Conservation (phyloP, 1,140 invertebrate species). For the Andricus grossulariae region DNA sequence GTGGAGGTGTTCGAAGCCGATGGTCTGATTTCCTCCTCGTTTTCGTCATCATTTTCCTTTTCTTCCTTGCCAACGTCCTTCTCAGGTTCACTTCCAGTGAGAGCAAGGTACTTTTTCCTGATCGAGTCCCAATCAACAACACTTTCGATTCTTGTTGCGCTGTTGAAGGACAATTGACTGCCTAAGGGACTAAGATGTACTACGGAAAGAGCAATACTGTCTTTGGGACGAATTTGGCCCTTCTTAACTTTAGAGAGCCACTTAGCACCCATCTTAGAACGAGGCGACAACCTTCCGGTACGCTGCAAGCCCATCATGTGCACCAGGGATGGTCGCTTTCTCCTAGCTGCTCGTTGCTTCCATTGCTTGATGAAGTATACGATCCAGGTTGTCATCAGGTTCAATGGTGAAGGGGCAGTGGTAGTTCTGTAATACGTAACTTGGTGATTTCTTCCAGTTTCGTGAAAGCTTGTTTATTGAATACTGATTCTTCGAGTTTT, state of each 20-base stretch:
- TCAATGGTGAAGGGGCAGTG: slow-evolving; percentile 97
- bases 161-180: slow-evolving; percentile 87
- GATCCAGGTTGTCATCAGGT: slow-evolving; percentile 96
- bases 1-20: slow-evolving; percentile 64
- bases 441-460: slow-evolving; percentile 2
- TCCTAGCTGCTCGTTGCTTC: slow-evolving; percentile 80
- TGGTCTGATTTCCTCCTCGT: slow-evolving; percentile 69
- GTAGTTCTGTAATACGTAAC: slow-evolving; percentile 83
- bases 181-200: slow-evolving; percentile 87
- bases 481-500: neutral
- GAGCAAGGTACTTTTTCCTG: slow-evolving; percentile 89
- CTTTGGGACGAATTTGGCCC: slow-evolving; percentile 85
- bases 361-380: slow-evolving; percentile 90
- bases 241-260: slow-evolving; percentile 91
- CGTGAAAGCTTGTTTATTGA: neutral
- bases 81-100: slow-evolving; percentile 83
- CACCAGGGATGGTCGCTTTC: slow-evolving; percentile 88
- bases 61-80: slow-evolving; percentile 77
- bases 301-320: slow-evolving; percentile 88
- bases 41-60: slow-evolving; percentile 75
- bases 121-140: slow-evolving; percentile 94
- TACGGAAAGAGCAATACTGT: slow-evolving; percentile 84
- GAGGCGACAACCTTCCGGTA: slow-evolving; percentile 83
- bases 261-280: slow-evolving; percentile 89
- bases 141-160: slow-evolving; percentile 86